These are phyloP conservation scores for Ellobius talpinus DNA, from an alignment of 2,113 vertebrate genomes.

Conservation along the genomic window DNA sequence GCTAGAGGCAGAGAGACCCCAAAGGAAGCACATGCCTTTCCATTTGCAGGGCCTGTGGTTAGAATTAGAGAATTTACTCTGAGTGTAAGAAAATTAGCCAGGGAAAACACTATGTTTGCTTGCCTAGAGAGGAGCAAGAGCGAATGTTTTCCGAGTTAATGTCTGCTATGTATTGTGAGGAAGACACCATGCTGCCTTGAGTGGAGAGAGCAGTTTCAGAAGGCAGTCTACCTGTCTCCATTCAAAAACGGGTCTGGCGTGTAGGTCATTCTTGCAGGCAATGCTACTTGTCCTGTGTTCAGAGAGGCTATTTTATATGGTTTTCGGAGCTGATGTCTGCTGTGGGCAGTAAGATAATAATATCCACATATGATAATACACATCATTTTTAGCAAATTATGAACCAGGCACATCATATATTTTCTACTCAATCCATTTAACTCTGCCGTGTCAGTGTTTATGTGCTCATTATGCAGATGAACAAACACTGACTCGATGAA, in stretches of 20 bases:
- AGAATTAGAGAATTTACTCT: background rate
- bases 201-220: background rate
- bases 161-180: background rate
- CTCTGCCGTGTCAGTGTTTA: background rate
- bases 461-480: background rate
- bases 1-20: background rate
- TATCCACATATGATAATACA: background rate
- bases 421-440: slow-evolving; percentile 1
- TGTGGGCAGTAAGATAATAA: background rate
- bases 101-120: slow-evolving; percentile 28
- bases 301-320: background rate
- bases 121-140: slow-evolving; percentile 47
- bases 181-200: slow-evolving; percentile 1
- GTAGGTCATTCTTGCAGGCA: background rate
- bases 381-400: background rate
- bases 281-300: background rate
- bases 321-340: background rate
- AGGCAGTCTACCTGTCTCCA: background rate
- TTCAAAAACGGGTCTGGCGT: background rate
- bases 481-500: background rate
- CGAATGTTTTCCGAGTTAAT: slow-evolving; percentile 27
- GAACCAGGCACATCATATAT: background rate
- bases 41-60: slow-evolving; percentile 27
- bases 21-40: background rate
- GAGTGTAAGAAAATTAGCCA: slow-evolving; percentile 53